A percentile compares a stretch with the other conserved stretches of the same genome.
Conservation (phyloP, 2,113 vertebrate species). For the Amphiprion percula region DNA sequence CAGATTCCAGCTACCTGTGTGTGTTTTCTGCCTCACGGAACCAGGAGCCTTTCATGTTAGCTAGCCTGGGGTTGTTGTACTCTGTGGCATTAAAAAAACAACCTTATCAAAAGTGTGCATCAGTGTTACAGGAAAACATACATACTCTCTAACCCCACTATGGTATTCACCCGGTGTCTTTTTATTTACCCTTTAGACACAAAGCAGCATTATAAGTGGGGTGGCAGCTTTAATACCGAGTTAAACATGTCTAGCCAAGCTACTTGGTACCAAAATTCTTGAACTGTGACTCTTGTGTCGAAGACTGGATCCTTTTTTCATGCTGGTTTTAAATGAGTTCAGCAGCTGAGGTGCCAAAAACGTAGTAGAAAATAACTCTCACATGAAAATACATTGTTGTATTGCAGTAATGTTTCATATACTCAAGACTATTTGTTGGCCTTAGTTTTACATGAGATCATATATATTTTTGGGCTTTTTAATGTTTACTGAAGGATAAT, state of each 20-base stretch:
- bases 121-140: neutral
- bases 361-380: too few relatives aligned
- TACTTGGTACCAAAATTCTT: neutral
- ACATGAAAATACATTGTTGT: too few relatives aligned
- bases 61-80: slow-evolving; percentile 23
- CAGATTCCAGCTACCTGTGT: slow-evolving; percentile 4
- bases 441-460: too few relatives aligned
- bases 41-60: slow-evolving; percentile 13
- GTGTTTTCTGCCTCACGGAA: slow-evolving; percentile 13
- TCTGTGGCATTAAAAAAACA: neutral
- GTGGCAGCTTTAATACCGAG: neutral
- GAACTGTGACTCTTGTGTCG: too few relatives aligned
- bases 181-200: neutral
- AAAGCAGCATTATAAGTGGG: neutral
- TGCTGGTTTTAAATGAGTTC: too few relatives aligned
- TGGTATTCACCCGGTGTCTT: neutral
- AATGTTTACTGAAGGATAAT: too few relatives aligned
- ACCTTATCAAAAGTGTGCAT: neutral
- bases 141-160: neutral
- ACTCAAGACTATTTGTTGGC: too few relatives aligned
- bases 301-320: too few relatives aligned
- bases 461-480: too few relatives aligned
- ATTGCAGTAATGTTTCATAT: too few relatives aligned
- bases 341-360: too few relatives aligned
- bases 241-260: neutral